Percentiles rank a stretch among this genome's conserved stretches.
Evolutionary conservation across 2,113 vertebrate genomes (phyloP).

Genomic region (Microcebus tavaratra): DNA sequence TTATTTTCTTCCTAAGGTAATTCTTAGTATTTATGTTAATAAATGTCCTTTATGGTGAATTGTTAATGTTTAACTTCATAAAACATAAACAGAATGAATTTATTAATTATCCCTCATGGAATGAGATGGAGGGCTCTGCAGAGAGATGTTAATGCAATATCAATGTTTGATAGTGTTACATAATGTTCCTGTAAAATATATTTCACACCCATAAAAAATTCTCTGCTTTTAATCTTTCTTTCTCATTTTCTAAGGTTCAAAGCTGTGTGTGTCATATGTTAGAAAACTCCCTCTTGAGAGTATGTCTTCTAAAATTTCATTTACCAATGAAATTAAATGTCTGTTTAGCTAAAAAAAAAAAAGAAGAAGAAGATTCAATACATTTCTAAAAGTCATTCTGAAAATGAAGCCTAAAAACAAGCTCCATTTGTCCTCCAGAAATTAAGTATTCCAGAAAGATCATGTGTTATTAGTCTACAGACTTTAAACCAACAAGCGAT

Average conservation of each 20-base stretch:
- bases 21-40: constrained; percentile 51
- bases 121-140: constrained; percentile 54
- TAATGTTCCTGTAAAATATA: constrained; percentile 67
- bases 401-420: constrained; percentile 65
- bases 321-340: constrained; percentile 75
- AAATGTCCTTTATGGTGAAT: not conserved
- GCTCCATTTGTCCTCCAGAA: constrained; percentile 58
- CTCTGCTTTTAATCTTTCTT: constrained; percentile 71
- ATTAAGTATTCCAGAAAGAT: constrained; percentile 65
- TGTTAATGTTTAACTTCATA: constrained; percentile 59
- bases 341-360: constrained; percentile 45
- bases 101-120: constrained; percentile 25
- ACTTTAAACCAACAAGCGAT: constrained; percentile 74
- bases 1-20: not conserved
- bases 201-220: not conserved
- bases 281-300: constrained; percentile 44
- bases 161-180: constrained; percentile 44
- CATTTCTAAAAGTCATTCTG: constrained; percentile 52
- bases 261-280: constrained; percentile 58
- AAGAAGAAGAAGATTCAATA: constrained; percentile 38
- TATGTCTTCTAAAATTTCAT: constrained; percentile 74
- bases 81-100: constrained; percentile 62
- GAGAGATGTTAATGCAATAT: constrained; percentile 50
- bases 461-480: constrained; percentile 64
- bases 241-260: constrained; percentile 67